Conservation (phyloP, 2,888 invertebrate genomes). For the Eupithecia vulgata region DNA sequence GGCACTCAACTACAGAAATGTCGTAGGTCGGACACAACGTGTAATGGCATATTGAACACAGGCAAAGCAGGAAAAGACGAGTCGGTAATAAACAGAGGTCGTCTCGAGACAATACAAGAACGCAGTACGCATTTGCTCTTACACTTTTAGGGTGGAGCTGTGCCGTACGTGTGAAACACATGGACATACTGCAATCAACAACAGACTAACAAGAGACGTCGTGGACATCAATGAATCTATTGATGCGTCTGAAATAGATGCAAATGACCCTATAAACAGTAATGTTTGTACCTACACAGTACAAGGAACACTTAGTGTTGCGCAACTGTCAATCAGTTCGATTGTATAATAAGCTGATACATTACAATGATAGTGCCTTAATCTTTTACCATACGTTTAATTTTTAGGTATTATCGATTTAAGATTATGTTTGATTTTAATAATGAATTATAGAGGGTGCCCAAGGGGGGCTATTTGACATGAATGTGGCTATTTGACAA, state of each 20-base stretch:
- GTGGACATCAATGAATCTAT: constrained; percentile 59
- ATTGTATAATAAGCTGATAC: constrained; percentile 20
- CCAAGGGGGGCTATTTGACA: no score
- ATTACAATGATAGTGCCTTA: not conserved
- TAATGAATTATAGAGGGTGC: not conserved
- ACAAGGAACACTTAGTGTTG: constrained; percentile 11
- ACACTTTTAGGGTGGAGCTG: constrained; percentile 44
- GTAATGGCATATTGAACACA: constrained; percentile 50
- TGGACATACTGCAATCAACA: constrained; percentile 57
- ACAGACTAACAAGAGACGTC: constrained; percentile 60
- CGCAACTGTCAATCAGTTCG: constrained; percentile 19
- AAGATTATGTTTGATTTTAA: not conserved
- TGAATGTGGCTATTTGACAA: no score
- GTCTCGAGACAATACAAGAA: constrained; percentile 39
- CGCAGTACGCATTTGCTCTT: constrained; percentile 52
- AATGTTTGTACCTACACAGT: not conserved
- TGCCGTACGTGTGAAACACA: constrained; percentile 42
- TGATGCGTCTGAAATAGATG: constrained; percentile 36
- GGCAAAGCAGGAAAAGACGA: constrained; percentile 52
- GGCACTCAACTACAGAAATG: constrained; percentile 47
- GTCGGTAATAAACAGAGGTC: constrained; percentile 52
- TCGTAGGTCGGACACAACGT: constrained; percentile 46
- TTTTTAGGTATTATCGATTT: not conserved
- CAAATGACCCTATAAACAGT: constrained; percentile 10
- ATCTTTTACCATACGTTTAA: not conserved